These are phyloP conservation scores for Cotesia glomerata DNA, from an alignment of 1,140 invertebrate genomes.

Conservation along the genomic window DNA sequence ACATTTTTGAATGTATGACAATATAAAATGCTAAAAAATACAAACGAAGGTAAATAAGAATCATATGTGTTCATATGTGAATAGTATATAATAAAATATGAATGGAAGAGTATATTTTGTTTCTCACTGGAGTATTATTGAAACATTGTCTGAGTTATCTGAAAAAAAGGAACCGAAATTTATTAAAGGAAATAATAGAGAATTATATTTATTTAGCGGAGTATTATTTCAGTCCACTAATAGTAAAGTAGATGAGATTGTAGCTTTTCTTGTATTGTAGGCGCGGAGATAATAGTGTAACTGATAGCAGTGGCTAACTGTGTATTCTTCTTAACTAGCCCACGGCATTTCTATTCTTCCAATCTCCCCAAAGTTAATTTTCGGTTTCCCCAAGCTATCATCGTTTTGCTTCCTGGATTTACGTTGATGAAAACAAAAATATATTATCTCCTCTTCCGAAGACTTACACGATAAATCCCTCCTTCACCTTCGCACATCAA, in stretches of 20 bases:
- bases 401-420: conserved; percentile 8
- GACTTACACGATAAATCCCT: too few relatives aligned
- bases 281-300: conserved; percentile 60
- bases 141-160: too few relatives aligned
- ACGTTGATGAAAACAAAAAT: neutral
- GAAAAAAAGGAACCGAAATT: neutral
- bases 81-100: too few relatives aligned
- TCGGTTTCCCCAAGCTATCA: conserved; percentile 52
- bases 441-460: neutral
- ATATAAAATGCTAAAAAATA: too few relatives aligned
- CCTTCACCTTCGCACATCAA: too few relatives aligned
- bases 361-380: conserved; percentile 51
- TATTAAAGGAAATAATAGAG: neutral
- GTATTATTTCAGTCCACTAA: conserved; percentile 5
- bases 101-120: too few relatives aligned
- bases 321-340: conserved; percentile 35
- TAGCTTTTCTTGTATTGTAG: conserved; percentile 43
- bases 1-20: too few relatives aligned
- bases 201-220: neutral
- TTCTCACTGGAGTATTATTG: too few relatives aligned
- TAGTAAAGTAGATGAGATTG: conserved; percentile 22
- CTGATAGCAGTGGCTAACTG: conserved; percentile 60
- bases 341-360: conserved; percentile 38
- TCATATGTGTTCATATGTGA: too few relatives aligned
- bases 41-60: too few relatives aligned